Conservation (phyloP, 2,888 invertebrate genomes). For the Neoaliturus tenellus region DNA sequence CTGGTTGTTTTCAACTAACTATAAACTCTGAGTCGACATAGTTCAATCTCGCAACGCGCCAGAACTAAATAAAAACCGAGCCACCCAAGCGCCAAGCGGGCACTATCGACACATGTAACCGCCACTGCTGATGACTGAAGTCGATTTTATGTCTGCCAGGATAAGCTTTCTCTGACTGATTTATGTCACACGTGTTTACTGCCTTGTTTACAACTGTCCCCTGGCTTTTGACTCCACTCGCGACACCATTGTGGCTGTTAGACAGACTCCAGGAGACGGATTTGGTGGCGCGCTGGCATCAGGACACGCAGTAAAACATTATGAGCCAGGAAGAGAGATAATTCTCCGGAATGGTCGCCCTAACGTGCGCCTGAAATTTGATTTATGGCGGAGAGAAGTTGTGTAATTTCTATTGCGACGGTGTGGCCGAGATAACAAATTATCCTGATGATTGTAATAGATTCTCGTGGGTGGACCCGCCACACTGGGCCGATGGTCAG, state of each 20-base stretch:
- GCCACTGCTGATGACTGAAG: background rate
- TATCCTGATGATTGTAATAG: no score
- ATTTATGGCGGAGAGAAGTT: background rate
- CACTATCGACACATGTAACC: background rate
- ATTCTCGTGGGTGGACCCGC: no score
- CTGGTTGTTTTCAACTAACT: no score
- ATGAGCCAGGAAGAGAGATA: background rate
- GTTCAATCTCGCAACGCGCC: no score
- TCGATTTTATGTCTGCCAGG: background rate
- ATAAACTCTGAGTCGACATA: no score
- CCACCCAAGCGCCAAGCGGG: background rate
- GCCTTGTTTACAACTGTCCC: background rate
- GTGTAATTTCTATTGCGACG: no score
- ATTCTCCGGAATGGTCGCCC: background rate
- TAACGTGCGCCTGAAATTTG: background rate
- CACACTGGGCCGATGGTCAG: no score
- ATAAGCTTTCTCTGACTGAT: constrained; percentile 27
- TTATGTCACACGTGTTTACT: background rate
- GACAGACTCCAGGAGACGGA: background rate
- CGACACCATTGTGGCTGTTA: background rate
- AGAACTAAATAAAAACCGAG: background rate
- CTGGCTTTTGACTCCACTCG: constrained; percentile 4
- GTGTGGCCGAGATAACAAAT: no score
- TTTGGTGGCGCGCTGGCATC: background rate
- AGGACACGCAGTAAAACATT: background rate